phyloP scores from a whole-genome alignment of 2,888 invertebrate species.

The Anticlea derivata region DNA sequence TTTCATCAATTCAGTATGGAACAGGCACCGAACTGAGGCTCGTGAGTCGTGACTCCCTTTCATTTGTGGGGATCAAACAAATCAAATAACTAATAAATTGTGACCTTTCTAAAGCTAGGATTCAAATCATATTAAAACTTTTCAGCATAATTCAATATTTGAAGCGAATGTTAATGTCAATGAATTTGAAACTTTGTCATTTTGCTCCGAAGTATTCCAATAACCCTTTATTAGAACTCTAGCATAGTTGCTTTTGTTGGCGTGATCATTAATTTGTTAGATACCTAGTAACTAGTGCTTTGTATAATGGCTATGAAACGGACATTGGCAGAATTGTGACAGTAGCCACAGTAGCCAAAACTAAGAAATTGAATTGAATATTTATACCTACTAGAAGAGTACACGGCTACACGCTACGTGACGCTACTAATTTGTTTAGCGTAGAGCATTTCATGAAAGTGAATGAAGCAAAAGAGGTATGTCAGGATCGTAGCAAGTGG shows the following conservation, averaged over 20 bases:
- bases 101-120: conserved; percentile 5
- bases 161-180: conserved; percentile 5
- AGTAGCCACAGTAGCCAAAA: too few species aligned
- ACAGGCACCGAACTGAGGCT: not conserved
- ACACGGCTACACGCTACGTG: too few species aligned
- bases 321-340: too few species aligned
- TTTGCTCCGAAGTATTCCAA: conserved; percentile 8
- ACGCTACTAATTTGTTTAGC: too few species aligned
- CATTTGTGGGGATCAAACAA: conserved; percentile 12
- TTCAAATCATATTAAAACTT: conserved; percentile 22
- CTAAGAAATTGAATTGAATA: too few species aligned
- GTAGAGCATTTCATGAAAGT: too few species aligned
- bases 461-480: too few species aligned
- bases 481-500: too few species aligned
- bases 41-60: conserved; percentile 1
- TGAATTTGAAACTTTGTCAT: conserved; percentile 14
- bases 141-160: conserved; percentile 5
- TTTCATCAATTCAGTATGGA: not conserved
- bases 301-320: too few species aligned
- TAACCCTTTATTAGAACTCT: conserved; percentile 1
- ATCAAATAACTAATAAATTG: conserved; percentile 1
- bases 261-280: too few species aligned
- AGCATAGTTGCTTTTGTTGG: not conserved
- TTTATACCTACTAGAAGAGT: too few species aligned
- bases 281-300: too few species aligned